Conservation (phyloP, 2,113 vertebrate genomes). For the Argyrosomus japonicus region DNA sequence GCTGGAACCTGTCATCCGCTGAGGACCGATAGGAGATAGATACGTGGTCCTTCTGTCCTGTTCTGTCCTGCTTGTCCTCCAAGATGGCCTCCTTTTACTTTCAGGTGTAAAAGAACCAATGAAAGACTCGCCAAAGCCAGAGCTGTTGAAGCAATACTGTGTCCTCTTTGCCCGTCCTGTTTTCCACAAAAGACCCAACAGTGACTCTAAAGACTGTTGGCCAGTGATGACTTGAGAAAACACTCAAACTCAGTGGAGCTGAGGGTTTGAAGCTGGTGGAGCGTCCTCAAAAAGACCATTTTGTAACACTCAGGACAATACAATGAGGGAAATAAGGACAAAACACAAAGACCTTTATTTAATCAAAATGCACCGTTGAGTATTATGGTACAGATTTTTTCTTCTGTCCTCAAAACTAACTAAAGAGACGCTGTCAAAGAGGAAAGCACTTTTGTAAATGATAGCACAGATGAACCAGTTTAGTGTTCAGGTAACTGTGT, state of each 20-base stretch:
- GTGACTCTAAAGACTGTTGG: constrained; percentile 61
- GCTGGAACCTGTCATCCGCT: constrained; percentile 24
- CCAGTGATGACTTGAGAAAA: constrained; percentile 64
- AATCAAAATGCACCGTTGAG: constrained; percentile 43
- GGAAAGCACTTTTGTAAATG: constrained; percentile 71
- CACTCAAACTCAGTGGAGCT: constrained; percentile 36
- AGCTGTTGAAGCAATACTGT: constrained; percentile 80
- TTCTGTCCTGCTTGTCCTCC: constrained; percentile 48
- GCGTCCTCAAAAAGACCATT: constrained; percentile 61
- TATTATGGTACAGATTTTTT: constrained; percentile 38
- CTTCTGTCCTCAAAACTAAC: constrained; percentile 50
- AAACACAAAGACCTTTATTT: constrained; percentile 51
- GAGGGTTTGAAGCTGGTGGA: constrained; percentile 43
- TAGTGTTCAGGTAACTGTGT: constrained; percentile 56
- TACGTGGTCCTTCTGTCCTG: constrained; percentile 7
- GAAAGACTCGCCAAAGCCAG: constrained; percentile 69
- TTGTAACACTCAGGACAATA: constrained; percentile 78
- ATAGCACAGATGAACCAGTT: constrained; percentile 67
- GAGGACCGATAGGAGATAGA: constrained; percentile 38
- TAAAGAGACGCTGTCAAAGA: constrained; percentile 23
- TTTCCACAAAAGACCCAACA: constrained; percentile 51
- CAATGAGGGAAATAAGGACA: constrained; percentile 38
- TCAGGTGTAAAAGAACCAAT: constrained; percentile 41
- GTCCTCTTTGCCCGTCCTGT: constrained; percentile 45
- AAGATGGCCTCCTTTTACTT: constrained; percentile 53